Evolutionary conservation across 2,888 invertebrate species (phyloP), one percentile per base, ranked within the genome.

Genomic region (Gasteruption jaculator): DNA sequence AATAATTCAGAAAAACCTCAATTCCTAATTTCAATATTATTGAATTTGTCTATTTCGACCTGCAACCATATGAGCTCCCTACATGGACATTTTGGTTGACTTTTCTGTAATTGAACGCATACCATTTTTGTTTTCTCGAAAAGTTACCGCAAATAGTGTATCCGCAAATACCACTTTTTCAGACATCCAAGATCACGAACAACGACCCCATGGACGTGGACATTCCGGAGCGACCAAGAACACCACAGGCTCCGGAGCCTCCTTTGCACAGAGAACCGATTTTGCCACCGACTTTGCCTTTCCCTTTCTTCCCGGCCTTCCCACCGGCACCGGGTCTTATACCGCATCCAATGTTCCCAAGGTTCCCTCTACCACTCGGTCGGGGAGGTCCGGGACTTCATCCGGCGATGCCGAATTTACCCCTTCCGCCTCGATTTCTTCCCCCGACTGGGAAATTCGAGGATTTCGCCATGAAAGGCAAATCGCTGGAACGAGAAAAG

Each of bases 281-380:
- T 76, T 76, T 72, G 72, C 78, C 54, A 56, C 76, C 61, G 66
- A 73, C 56, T 60, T 73, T 63, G 68, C 77, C 61, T 43, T 74
- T 70, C 27, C 71, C 73, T 2, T 72, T 73, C 45, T 68, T 71
- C 12, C 62, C 71, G 19, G 52, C 65, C 6, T 66, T 66, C 30
- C 60, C 67, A 18, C 47, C 64, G 20, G 79, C 79, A 1, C 80
- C 81, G 10, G 81, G 83, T 21, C 71, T 83, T 31, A 82, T 83
- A 58, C 81, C 82, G 4, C 79, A 79, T 57, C 76, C 79, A 19
- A 69, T 80, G 27, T 72, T 73, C 41, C 58, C 71, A 5, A 61
- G 73, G 36, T 72, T 74, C 49, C 70, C 74, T 2, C 57, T 73
- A 37, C 64, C 72, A 3, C 49, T 71, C 12, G 60, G 61, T 61